Conservation (phyloP, 2,888 invertebrate species). For the Apotomis capreana region DNA sequence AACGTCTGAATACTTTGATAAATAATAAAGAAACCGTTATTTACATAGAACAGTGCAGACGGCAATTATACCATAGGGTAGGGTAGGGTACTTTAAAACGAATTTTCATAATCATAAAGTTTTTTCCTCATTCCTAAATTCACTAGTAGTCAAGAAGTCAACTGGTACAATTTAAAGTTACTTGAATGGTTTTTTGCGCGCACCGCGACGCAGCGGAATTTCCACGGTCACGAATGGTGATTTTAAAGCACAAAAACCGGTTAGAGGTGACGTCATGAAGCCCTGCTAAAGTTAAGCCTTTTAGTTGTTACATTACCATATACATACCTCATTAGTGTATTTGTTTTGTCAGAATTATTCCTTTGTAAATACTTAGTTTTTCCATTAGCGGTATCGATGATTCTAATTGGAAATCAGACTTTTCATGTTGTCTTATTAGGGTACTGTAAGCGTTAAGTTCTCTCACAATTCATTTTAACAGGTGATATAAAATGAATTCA, state of each 20-base stretch:
- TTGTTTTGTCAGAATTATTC: constrained; percentile 27
- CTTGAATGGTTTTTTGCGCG: constrained; percentile 34
- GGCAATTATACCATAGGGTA: too few species aligned
- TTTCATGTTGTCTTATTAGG: not conserved
- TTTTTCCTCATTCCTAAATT: constrained; percentile 19
- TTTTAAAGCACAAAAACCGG: constrained; percentile 40
- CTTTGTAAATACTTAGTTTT: constrained; percentile 30
- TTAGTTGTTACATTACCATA: constrained; percentile 32
- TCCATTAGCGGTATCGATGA: constrained; percentile 27
- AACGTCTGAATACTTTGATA: too few species aligned
- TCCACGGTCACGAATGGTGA: constrained; percentile 48
- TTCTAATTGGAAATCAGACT: constrained; percentile 1
- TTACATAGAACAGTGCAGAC: too few species aligned
- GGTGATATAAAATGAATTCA: too few species aligned
- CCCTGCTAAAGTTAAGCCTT: constrained; percentile 41
- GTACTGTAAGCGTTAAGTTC: not conserved
- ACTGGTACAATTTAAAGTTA: constrained; percentile 28
- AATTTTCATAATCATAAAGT: not conserved
- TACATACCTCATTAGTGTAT: constrained; percentile 30
- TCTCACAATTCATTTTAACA: too few species aligned
- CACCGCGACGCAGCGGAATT: constrained; percentile 44
- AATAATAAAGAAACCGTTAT: too few species aligned
- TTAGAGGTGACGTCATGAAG: constrained; percentile 36
- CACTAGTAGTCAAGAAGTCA: constrained; percentile 22
- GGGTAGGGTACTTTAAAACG: not conserved